These are phyloP conservation scores for Gastrophysa polygoni DNA, from an alignment of 2,888 invertebrate genomes.

Conservation along the genomic window DNA sequence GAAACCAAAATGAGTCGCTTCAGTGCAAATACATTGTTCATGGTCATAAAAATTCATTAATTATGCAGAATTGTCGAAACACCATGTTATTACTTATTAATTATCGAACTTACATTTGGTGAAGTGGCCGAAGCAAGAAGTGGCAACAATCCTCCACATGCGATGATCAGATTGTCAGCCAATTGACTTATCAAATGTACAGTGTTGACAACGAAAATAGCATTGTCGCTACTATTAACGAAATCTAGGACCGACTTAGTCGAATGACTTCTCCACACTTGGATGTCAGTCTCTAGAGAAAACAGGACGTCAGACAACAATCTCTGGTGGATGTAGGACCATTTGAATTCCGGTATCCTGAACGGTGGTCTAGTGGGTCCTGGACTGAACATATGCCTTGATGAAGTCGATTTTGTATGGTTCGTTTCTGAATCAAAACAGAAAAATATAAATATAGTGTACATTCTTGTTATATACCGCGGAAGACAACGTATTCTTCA, in stretches of 20 bases:
- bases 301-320: constrained; percentile 94
- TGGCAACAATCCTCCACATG: constrained; percentile 95
- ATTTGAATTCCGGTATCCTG: constrained; percentile 98
- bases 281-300: constrained; percentile 96
- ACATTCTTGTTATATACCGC: no score
- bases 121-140: constrained; percentile 97
- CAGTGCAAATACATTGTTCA: no score
- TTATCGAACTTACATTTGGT: constrained; percentile 80
- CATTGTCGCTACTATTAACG: constrained; percentile 97
- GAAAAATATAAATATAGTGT: constrained; percentile 8
- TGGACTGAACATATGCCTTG: constrained; percentile 90
- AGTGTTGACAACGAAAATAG: constrained; percentile 98
- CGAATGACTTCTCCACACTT: constrained; percentile 89
- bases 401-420: constrained; percentile 67
- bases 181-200: constrained; percentile 99
- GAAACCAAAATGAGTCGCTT: no score
- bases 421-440: constrained; percentile 51
- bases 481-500: no score
- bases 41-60: no score
- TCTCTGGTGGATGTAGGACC: constrained; percentile 98
- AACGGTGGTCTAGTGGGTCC: constrained; percentile 94
- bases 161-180: constrained; percentile 98
- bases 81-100: no score
- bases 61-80: no score
- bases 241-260: constrained; percentile 97